phyloP scores from a whole-genome alignment of 2,888 invertebrate genomes.

The Lasioglossum figueresi region DNA sequence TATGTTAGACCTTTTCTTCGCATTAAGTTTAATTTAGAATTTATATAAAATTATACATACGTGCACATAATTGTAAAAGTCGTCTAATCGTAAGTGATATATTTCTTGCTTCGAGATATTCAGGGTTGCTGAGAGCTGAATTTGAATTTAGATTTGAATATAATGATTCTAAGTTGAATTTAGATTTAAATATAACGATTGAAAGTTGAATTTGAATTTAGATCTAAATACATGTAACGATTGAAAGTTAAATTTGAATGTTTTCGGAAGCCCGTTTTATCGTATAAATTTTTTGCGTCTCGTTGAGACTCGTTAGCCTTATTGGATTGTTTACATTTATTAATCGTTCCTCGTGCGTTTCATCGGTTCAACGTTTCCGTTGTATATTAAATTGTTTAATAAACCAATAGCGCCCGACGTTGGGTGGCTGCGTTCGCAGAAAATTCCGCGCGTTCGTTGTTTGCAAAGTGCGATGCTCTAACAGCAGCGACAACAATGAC shows the following conservation, averaged over 20 bases:
- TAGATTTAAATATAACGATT: no score
- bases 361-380: neutral
- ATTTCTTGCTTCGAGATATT: no score
- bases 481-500: neutral
- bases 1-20: neutral
- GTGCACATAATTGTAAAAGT: no score
- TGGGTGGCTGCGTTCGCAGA: neutral
- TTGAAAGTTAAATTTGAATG: no score
- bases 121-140: no score
- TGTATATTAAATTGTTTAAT: neutral
- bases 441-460: neutral
- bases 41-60: no score
- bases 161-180: no score
- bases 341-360: neutral
- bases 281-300: neutral
- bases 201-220: no score
- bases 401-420: neutral
- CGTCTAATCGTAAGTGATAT: no score
- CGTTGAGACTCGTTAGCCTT: neutral
- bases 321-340: neutral
- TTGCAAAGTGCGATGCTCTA: neutral
- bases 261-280: neutral
- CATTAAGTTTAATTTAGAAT: neutral
- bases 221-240: no score
- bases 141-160: no score